Conservation (phyloP, 2,113 vertebrate species). For the Chaetorhynchus papuensis region DNA sequence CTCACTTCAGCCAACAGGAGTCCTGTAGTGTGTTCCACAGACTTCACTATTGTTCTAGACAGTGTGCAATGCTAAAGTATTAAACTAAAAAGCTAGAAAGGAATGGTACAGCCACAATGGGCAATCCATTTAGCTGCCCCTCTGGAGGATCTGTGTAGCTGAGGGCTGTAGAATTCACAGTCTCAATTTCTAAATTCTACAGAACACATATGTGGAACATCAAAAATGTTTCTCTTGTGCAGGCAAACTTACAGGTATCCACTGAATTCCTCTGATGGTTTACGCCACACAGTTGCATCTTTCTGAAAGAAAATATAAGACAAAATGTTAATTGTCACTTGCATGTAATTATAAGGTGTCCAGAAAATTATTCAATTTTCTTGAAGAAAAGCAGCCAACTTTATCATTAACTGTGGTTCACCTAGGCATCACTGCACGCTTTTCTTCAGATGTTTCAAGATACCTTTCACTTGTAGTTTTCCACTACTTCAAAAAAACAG, state of each 20-base stretch:
- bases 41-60: neutral
- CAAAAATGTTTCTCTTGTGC: neutral
- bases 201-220: neutral
- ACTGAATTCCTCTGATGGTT: conserved; percentile 81
- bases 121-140: neutral
- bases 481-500: neutral
- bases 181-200: neutral
- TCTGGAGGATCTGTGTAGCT: neutral
- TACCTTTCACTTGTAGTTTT: neutral
- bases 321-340: neutral
- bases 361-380: neutral
- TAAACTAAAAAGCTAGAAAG: neutral
- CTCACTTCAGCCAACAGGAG: neutral
- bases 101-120: neutral
- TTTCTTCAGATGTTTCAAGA: neutral
- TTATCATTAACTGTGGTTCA: neutral
- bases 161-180: neutral
- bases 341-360: neutral
- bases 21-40: neutral
- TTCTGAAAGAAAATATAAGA: conserved; percentile 67
- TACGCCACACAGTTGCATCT: conserved; percentile 83
- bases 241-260: conserved; percentile 82
- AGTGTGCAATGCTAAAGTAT: neutral
- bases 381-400: neutral
- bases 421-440: neutral